Percentiles rank a stretch among this genome's conserved stretches.
These are phyloP conservation scores for Notocelia uddmanniana DNA, from an alignment of 2,888 invertebrate species.

Conservation along the genomic window DNA sequence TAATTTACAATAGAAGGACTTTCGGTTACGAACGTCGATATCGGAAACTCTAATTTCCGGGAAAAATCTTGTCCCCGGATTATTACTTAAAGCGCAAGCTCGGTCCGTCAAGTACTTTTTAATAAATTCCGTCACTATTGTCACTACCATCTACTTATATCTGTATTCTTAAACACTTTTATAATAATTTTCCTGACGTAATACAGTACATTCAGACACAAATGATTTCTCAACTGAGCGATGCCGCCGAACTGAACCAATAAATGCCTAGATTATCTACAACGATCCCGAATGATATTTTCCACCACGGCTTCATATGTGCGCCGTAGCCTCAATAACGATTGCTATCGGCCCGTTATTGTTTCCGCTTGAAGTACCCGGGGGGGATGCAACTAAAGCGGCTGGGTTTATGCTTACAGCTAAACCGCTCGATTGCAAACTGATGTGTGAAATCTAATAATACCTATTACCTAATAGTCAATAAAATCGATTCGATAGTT, in stretches of 20 bases:
- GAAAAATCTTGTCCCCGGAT: too few species aligned
- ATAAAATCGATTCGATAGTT: too few species aligned
- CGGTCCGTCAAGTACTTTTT: too few species aligned
- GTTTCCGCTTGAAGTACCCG: constrained; percentile 20
- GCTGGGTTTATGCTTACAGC: constrained; percentile 16
- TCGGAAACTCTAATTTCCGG: too few species aligned
- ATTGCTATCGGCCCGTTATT: constrained; percentile 34
- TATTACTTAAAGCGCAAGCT: too few species aligned
- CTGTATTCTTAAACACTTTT: not conserved
- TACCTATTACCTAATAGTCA: not conserved
- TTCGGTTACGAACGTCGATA: too few species aligned
- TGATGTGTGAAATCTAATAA: constrained; percentile 1
- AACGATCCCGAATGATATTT: constrained; percentile 13
- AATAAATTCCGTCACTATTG: too few species aligned
- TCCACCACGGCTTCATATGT: constrained; percentile 18
- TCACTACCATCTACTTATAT: too few species aligned
- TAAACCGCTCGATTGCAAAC: constrained; percentile 9
- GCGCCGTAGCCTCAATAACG: constrained; percentile 26
- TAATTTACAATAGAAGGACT: too few species aligned
- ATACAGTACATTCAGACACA: not conserved
- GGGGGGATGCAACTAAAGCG: constrained; percentile 21
- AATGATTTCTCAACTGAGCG: not conserved
- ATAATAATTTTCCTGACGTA: not conserved
- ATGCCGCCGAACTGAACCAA: not conserved
- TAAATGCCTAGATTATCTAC: not conserved